Percentiles rank a stretch among this genome's conserved stretches.
phyloP scores from a whole-genome alignment of 2,113 vertebrate species.

The Onychostoma macrolepis region DNA sequence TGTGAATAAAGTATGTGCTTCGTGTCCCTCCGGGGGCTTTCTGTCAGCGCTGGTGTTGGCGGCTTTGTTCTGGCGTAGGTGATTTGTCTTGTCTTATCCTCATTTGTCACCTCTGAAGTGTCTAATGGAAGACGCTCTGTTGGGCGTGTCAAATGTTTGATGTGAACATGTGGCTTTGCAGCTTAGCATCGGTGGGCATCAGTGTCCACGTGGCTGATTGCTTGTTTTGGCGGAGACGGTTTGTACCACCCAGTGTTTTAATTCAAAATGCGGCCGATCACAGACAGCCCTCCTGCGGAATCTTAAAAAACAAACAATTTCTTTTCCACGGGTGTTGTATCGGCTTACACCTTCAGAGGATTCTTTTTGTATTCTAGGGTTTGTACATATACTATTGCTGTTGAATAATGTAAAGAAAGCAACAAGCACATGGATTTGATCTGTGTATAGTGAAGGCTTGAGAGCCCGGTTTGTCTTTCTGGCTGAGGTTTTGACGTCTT shows the following conservation, averaged over 20 bases:
- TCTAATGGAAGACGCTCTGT: constrained; percentile 55
- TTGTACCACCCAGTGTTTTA: constrained; percentile 38
- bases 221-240: constrained; percentile 40
- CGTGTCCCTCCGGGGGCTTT: constrained; percentile 41
- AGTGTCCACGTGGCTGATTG: constrained; percentile 39
- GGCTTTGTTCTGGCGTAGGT: constrained; percentile 45
- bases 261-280: constrained; percentile 4
- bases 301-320: constrained; percentile 28
- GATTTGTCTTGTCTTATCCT: constrained; percentile 49
- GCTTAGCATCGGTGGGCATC: constrained; percentile 42
- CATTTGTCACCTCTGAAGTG: constrained; percentile 48
- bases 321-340: constrained; percentile 10
- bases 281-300: constrained; percentile 8
- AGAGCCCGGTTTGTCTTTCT: constrained; percentile 5
- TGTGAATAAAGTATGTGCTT: constrained; percentile 45
- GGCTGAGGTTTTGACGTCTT: background rate
- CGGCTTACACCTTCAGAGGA: constrained; percentile 19
- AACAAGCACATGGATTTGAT: constrained; percentile 20
- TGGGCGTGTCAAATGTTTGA: constrained; percentile 49
- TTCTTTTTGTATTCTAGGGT: background rate
- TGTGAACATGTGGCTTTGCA: constrained; percentile 44
- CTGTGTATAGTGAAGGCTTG: constrained; percentile 1
- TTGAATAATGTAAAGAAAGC: constrained; percentile 49
- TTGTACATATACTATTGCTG: background rate
- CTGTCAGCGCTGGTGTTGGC: constrained; percentile 14